phyloP scores from a whole-genome alignment of 2,797 vertebrate genomes.

The Mionectes olivaceus region DNA sequence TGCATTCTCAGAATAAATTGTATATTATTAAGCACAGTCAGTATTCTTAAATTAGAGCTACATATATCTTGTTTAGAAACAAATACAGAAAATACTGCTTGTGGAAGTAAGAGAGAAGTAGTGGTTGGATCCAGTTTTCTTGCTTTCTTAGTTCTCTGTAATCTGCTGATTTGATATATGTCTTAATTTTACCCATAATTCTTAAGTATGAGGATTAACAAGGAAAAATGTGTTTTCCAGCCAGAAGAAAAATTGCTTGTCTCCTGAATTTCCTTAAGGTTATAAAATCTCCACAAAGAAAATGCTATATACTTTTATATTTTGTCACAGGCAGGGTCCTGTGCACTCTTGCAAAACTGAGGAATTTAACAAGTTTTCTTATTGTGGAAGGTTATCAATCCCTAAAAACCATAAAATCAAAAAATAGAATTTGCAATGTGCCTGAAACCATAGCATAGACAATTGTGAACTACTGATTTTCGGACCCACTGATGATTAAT shows the following conservation, averaged over 20 bases:
- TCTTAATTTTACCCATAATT: background rate
- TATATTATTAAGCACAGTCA: background rate
- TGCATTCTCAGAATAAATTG: background rate
- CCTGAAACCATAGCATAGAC: background rate
- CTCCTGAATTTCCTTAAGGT: background rate
- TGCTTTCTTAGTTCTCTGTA: background rate
- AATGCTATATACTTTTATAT: background rate
- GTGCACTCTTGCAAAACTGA: background rate
- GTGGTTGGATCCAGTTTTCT: background rate
- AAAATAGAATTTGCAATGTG: background rate
- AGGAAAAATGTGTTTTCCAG: slow-evolving; percentile 2
- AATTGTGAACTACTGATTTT: background rate
- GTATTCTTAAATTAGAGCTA: background rate
- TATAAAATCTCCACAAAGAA: slow-evolving; percentile 18
- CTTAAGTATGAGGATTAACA: slow-evolving; percentile 27
- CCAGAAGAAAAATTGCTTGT: background rate
- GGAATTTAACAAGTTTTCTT: background rate
- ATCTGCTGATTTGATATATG: background rate
- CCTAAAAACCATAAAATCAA: background rate
- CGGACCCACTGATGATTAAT: background rate
- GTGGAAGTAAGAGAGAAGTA: background rate
- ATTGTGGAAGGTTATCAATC: background rate
- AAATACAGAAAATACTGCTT: background rate
- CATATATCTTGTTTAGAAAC: background rate
- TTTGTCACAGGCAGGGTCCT: background rate